Evolutionary conservation across 2,113 vertebrate species (phyloP).

Genomic region (Pollachius pollachius): DNA sequence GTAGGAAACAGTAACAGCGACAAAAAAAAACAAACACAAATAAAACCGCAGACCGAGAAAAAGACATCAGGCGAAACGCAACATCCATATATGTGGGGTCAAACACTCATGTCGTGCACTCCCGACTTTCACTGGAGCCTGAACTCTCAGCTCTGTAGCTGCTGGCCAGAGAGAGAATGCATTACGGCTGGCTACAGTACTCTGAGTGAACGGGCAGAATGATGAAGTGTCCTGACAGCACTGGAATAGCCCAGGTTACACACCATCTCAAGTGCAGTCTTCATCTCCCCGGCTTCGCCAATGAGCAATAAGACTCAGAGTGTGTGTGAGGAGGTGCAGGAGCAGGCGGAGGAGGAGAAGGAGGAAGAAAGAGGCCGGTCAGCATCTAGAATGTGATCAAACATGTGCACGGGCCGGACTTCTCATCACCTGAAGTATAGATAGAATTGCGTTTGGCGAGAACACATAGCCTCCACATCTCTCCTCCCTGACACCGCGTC

Average conservation of each 20-base stretch:
- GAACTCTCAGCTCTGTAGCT: not conserved
- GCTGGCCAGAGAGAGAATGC: conserved; percentile 36
- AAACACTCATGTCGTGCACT: too few relatives aligned
- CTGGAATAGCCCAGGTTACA: conserved; percentile 45
- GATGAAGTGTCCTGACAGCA: conserved; percentile 62
- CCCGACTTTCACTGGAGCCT: too few relatives aligned
- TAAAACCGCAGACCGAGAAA: too few relatives aligned
- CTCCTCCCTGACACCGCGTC: conserved; percentile 3
- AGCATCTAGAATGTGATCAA: conserved; percentile 48
- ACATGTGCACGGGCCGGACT: conserved; percentile 24
- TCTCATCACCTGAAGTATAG: conserved; percentile 35
- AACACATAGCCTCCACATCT: conserved; percentile 30
- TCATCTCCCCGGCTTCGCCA: conserved; percentile 53
- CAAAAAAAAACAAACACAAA: too few relatives aligned
- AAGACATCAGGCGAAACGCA: too few relatives aligned
- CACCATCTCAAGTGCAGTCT: conserved; percentile 56
- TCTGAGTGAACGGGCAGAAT: conserved; percentile 50
- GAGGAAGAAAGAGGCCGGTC: conserved; percentile 50
- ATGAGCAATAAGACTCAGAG: conserved; percentile 55
- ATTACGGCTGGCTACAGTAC: conserved; percentile 24
- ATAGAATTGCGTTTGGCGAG: conserved; percentile 17
- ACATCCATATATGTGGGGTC: too few relatives aligned
- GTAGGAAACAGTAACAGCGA: too few relatives aligned
- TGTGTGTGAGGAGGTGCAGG: conserved; percentile 25
- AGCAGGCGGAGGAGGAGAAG: conserved; percentile 32